Conservation (phyloP, 2,888 invertebrate genomes). For the Orthosia cruda region DNA sequence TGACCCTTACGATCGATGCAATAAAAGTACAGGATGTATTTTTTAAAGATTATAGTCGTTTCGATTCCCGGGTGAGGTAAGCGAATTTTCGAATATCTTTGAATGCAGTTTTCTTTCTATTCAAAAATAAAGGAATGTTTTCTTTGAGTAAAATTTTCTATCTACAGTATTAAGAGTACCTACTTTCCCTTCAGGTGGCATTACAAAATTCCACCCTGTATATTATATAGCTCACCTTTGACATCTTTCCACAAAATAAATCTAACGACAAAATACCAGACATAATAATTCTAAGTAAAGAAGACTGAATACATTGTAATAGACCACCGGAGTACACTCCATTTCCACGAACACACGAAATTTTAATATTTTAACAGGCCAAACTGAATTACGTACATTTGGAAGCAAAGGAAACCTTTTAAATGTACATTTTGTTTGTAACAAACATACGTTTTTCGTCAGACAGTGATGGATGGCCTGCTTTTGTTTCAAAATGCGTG, state of each 20-base stretch:
- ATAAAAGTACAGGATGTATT: no score
- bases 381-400: slow-evolving; percentile 51
- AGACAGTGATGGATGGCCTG: slow-evolving; percentile 81
- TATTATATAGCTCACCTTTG: no score
- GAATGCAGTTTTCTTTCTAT: no score
- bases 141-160: no score
- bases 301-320: slow-evolving; percentile 45
- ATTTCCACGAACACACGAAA: slow-evolving; percentile 39
- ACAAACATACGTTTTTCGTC: slow-evolving; percentile 69
- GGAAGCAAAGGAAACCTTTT: slow-evolving; percentile 69
- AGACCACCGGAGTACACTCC: slow-evolving; percentile 45
- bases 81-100: no score
- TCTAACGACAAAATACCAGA: slow-evolving; percentile 12
- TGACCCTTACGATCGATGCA: no score
- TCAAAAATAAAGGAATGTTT: no score
- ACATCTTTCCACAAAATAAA: not conserved
- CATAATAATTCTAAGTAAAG: slow-evolving; percentile 26
- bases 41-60: no score
- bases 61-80: no score
- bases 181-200: no score
- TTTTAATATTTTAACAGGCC: slow-evolving; percentile 60
- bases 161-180: no score
- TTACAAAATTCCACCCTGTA: no score
- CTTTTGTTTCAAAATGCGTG: slow-evolving; percentile 78
- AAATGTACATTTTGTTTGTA: slow-evolving; percentile 64